Conservation (phyloP, 2,888 invertebrate genomes). For the Celastrina argiolus region DNA sequence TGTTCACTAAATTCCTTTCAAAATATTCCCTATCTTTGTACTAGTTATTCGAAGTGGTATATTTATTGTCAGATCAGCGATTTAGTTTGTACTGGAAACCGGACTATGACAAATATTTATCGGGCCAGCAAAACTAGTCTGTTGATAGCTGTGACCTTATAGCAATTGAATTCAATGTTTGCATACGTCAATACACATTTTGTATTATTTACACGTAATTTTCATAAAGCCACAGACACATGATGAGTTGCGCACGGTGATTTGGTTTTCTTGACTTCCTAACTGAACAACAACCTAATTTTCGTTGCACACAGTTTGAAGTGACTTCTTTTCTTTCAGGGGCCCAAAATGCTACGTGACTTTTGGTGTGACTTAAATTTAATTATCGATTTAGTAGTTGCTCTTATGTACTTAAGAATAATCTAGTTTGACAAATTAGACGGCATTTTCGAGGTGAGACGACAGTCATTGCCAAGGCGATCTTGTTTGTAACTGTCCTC, state of each 20-base stretch:
- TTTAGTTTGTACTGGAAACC: not conserved
- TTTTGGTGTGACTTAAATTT: not conserved
- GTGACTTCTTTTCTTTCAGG: no score
- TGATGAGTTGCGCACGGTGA: not conserved
- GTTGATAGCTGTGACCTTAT: constrained; percentile 1
- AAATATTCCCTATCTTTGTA: not conserved
- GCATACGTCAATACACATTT: constrained; percentile 2
- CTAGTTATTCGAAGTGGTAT: not conserved
- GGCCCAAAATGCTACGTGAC: not conserved
- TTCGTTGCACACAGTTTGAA: no score
- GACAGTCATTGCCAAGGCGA: constrained; percentile 10
- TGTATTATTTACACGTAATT: constrained; percentile 1
- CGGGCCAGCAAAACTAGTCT: not conserved
- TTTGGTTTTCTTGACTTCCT: no score
- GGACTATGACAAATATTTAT: constrained; percentile 5
- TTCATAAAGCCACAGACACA: not conserved
- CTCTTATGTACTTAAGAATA: no score
- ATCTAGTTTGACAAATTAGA: not conserved
- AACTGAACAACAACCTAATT: no score
- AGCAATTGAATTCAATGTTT: constrained; percentile 7
- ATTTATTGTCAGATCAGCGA: not conserved
- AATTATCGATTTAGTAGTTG: not conserved
- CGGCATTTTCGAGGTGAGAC: not conserved
- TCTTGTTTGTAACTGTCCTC: not conserved
- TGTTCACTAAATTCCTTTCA: not conserved